Conservation (phyloP, 2,797 vertebrate species). For the Sebastes oblongus region DNA sequence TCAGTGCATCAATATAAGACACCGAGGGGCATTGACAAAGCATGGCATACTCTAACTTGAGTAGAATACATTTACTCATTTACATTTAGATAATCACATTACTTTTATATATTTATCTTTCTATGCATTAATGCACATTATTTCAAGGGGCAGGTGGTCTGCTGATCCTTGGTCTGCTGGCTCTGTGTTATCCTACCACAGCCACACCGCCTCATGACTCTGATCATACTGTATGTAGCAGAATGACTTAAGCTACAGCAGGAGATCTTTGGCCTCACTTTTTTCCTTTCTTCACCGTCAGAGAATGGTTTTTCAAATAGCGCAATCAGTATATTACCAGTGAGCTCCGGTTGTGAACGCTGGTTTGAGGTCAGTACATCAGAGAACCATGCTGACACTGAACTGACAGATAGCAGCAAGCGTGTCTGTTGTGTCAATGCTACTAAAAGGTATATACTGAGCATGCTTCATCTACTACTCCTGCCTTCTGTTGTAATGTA, state of each 20-base stretch:
- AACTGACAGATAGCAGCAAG: neutral
- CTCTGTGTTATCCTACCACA: neutral
- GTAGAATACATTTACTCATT: neutral
- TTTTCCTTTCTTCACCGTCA: neutral
- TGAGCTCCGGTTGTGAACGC: too few relatives aligned
- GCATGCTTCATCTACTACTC: neutral
- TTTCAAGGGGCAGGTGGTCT: neutral
- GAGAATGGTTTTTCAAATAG: too few relatives aligned
- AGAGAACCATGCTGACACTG: neutral
- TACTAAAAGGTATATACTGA: neutral
- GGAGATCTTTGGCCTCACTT: neutral
- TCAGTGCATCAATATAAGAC: too few relatives aligned
- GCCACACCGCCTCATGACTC: too few relatives aligned
- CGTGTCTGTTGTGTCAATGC: neutral
- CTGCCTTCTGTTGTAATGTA: neutral
- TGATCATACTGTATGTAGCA: neutral
- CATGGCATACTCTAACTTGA: too few relatives aligned
- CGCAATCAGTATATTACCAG: too few relatives aligned
- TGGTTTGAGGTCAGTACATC: neutral
- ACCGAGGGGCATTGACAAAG: too few relatives aligned
- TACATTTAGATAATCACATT: neutral
- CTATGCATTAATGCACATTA: neutral
- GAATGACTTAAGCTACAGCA: too few relatives aligned
- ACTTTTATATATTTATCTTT: neutral
- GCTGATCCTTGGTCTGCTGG: neutral